phyloP scores from a whole-genome alignment of 2,113 vertebrate genomes.

The Sphyrna mokarran region DNA sequence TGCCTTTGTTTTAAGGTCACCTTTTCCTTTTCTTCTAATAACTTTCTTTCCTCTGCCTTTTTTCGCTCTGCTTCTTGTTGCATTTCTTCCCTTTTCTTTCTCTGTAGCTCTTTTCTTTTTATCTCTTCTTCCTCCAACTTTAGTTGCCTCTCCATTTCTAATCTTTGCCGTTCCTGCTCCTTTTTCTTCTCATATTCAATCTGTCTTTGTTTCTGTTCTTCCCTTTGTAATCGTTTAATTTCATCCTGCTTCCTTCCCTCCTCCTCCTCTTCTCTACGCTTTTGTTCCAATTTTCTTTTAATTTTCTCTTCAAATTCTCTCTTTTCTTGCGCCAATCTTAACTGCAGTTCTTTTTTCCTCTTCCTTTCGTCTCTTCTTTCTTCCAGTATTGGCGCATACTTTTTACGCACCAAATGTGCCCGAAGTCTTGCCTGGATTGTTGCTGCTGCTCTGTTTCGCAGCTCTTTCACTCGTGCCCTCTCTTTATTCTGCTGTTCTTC shows the following conservation, averaged over 20 bases:
- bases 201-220: constrained; percentile 38
- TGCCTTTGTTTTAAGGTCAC: not conserved
- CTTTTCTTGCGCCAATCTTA: constrained; percentile 46
- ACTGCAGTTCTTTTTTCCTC: constrained; percentile 47
- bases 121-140: constrained; percentile 25
- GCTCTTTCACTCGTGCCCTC: constrained; percentile 45
- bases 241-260: constrained; percentile 3
- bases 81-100: constrained; percentile 33
- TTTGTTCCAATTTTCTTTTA: constrained; percentile 45
- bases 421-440: constrained; percentile 66
- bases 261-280: constrained; percentile 45
- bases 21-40: not conserved
- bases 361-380: constrained; percentile 50
- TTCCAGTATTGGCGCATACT: constrained; percentile 53
- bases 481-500: constrained; percentile 61
- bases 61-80: constrained; percentile 38
- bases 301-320: constrained; percentile 52
- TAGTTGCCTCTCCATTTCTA: constrained; percentile 34
- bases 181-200: constrained; percentile 35
- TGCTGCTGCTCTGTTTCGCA: constrained; percentile 53
- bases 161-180: constrained; percentile 24
- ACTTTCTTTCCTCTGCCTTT: constrained; percentile 22
- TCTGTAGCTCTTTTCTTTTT: constrained; percentile 37
- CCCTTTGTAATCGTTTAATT: not conserved
- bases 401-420: constrained; percentile 51